Conservation (phyloP, 53 echinoderm and acorn worm species). For the Luidia sarsii region DNA sequence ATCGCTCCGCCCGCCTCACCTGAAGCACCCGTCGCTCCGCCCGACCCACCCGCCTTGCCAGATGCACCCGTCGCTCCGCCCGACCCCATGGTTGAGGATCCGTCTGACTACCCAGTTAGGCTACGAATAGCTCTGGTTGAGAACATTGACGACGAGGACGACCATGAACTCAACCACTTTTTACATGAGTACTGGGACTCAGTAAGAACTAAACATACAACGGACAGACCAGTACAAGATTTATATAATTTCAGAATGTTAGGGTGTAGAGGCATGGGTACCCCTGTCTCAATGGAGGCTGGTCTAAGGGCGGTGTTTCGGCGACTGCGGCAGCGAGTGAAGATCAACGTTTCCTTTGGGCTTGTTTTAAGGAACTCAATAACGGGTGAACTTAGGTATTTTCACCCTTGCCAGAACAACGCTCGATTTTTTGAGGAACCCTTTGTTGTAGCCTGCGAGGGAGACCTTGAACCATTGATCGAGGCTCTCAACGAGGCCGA, state of each 20-base stretch:
- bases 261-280: not conserved
- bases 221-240: slow-evolving; percentile 6
- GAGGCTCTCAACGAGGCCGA: not conserved
- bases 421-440: slow-evolving; percentile 29
- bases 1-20: too few relatives aligned
- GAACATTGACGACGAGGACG: too few relatives aligned
- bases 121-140: too few relatives aligned
- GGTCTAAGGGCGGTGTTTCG: not conserved
- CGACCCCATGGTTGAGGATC: too few relatives aligned
- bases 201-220: not conserved
- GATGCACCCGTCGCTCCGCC: too few relatives aligned
- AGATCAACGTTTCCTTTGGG: slow-evolving; percentile 53
- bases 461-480: not conserved
- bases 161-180: too few relatives aligned
- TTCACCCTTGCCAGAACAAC: slow-evolving; percentile 38
- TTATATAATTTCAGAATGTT: slow-evolving; percentile 25
- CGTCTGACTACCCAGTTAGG: too few relatives aligned
- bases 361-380: slow-evolving; percentile 47
- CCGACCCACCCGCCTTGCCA: too few relatives aligned
- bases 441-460: not conserved
- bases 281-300: not conserved
- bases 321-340: not conserved
- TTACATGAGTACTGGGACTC: slow-evolving; percentile 6
- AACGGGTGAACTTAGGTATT: slow-evolving; percentile 52
- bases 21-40: too few relatives aligned